Base-by-base conservation (phyloP, 2,888 invertebrate species). In the Clostera curtula region DNA sequence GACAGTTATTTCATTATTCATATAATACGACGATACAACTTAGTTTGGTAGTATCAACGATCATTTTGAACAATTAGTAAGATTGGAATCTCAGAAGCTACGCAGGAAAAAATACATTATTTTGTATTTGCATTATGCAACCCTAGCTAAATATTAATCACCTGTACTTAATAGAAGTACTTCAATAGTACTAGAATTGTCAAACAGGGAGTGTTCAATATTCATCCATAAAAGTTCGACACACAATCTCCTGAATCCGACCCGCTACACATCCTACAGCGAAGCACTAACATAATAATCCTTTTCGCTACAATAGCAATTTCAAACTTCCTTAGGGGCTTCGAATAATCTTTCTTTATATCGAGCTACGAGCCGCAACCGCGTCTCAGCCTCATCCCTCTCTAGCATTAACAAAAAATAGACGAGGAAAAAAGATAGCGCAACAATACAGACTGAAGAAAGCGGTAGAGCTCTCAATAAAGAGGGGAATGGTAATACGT, bases 251-350 rank as follows among this genome's bases (percentile, higher is more conserved):
- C 56, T 39, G 58, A 67, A 72, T 63, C 63, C 61, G 53, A 47
- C 58, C 63, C 37, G 60, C 73, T 69, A 76, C 74, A 65, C 58
- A 56, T 64, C 58, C 77, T 80, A 80, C 82, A 74, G 49, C 77
- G 83, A 77, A 79, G 79, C 73, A 77, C 75, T 76, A 80, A 77
- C 84, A 72, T 84, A n/a, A 85, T 85, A 85, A 85, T 85, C 85
- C 84, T 83, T 83, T 84, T 85, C 77, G 83, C 82, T 84, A 84
- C 83, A 85, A 85, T 80, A 83, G 84, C 85, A 85, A 85, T 85
- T 85, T 80, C 83, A 79, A 84, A 85, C 83, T 84, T 85, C 83
- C 85, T 85, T 82, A 79, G 84, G 84, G 85, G 79, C 83, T 80
- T 76, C 66, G 77, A 79, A 83, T 84, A 84, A 85, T 84, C 85